Conservation (phyloP, 2,113 vertebrate genomes). For the Zosterops pallidus region DNA sequence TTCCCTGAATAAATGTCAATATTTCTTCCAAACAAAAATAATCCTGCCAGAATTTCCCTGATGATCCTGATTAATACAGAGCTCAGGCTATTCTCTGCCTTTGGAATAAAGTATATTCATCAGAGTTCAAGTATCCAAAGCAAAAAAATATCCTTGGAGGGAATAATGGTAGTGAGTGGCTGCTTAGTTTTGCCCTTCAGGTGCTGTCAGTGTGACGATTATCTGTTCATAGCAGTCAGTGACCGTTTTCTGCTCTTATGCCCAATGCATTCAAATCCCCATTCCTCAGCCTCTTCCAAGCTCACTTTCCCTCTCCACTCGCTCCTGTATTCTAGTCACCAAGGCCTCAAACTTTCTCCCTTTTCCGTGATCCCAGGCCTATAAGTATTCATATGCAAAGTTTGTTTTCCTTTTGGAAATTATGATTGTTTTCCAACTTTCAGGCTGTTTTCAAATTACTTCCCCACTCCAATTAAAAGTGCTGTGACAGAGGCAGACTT, state of each 20-base stretch:
- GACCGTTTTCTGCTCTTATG: background rate
- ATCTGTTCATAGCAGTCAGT: background rate
- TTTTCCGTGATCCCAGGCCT: background rate
- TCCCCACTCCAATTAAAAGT: background rate
- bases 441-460: background rate
- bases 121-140: background rate
- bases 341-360: background rate
- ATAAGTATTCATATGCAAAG: background rate
- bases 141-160: background rate
- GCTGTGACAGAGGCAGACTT: background rate
- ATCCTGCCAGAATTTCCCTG: background rate
- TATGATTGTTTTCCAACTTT: background rate
- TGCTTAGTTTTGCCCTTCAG: background rate
- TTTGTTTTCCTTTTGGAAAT: background rate
- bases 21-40: background rate
- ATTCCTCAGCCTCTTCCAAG: background rate
- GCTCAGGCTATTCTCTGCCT: background rate
- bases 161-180: background rate
- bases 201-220: background rate
- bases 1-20: background rate
- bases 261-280: background rate
- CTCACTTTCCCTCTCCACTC: background rate
- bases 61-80: background rate
- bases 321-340: background rate
- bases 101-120: background rate